Base-by-base conservation (phyloP, 1,140 invertebrate genomes). In the Solenopsis fugax region DNA sequence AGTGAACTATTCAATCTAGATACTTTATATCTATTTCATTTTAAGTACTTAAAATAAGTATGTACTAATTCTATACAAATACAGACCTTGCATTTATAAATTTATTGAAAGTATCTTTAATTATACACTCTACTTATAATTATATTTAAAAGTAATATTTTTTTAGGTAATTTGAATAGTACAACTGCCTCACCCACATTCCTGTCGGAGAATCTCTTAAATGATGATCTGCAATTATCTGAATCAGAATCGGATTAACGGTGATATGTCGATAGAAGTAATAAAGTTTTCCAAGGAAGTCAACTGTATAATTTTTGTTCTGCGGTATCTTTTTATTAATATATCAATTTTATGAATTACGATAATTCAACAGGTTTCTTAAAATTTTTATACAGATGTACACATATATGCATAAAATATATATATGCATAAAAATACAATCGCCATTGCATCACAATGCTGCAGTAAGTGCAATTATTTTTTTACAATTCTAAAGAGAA, bases 171-270 rank as follows among this genome's bases (percentile, higher is more conserved):
- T 80, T 89, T 89, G 34, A 96, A 93, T 89, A 94, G 89, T 86
- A 91, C 92, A 88, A 88, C 91, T 90, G 85, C 91, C 85, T 91
- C 94, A 84, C 90, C 94, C 75, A 92, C 94, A 69, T 92, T 96
- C 2, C 94, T 96, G 93, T 96, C 96, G 13, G 95, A 95, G 88
- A 96, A 96, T 93, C 95, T 97, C 86, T 95, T 97, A 64, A 97
- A 96, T 93, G 97, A 97, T 91, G 97, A 98, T 95, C 95, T 98
- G 88, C 97, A 97, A 93, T 95, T 98, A 80, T 98, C 97, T 62
- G 97, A 98, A 95, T 96, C 96, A n/a, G 96, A 96, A 85, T 97
- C 96, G 65, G 97, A 96, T 92, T 94, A 90, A 92, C 64, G 48
- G 34, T 86, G 86, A 91, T 60, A 45, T 71, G 13, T 56, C 2